Evolutionary conservation across 2,888 invertebrate genomes (phyloP).

Genomic region (Beris morrisii): DNA sequence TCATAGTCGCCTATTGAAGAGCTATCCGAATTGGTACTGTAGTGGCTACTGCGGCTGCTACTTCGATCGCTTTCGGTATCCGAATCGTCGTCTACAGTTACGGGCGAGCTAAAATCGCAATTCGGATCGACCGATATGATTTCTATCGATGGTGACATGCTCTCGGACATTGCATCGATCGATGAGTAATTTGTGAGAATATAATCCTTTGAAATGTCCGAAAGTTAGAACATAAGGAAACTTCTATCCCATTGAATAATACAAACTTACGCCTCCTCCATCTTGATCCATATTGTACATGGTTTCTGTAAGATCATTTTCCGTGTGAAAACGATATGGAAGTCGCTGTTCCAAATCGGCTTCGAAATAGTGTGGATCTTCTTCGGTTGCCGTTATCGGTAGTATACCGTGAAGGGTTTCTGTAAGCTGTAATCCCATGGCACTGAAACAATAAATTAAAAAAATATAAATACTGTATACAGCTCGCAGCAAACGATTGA

Average conservation of each 20-base stretch:
- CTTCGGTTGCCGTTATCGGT: constrained; percentile 49
- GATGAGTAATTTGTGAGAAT: constrained; percentile 15
- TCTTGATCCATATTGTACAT: constrained; percentile 40
- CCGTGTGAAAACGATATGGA: constrained; percentile 12
- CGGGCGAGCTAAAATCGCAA: constrained; percentile 43
- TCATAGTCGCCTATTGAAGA: constrained; percentile 55
- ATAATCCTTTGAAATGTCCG: constrained; percentile 19
- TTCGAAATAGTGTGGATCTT: constrained; percentile 26
- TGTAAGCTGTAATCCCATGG: constrained; percentile 49
- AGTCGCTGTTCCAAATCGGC: constrained; percentile 22
- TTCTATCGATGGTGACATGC: constrained; percentile 45
- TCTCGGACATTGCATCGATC: constrained; percentile 36
- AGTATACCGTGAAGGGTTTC: constrained; percentile 54
- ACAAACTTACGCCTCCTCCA: constrained; percentile 33
- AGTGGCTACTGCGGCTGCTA: constrained; percentile 39
- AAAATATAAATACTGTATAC: background rate
- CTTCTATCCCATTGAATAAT: too few species aligned
- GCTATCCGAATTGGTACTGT: constrained; percentile 43
- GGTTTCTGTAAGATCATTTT: constrained; percentile 21
- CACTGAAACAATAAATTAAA: constrained; percentile 36
- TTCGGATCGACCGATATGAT: constrained; percentile 48
- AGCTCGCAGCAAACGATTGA: background rate
- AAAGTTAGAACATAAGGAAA: constrained; percentile 9
- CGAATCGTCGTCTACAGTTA: constrained; percentile 21
- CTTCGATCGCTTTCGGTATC: constrained; percentile 36